Evolutionary conservation across 2,888 invertebrate species (phyloP).

Genomic region (Tipula unca): DNA sequence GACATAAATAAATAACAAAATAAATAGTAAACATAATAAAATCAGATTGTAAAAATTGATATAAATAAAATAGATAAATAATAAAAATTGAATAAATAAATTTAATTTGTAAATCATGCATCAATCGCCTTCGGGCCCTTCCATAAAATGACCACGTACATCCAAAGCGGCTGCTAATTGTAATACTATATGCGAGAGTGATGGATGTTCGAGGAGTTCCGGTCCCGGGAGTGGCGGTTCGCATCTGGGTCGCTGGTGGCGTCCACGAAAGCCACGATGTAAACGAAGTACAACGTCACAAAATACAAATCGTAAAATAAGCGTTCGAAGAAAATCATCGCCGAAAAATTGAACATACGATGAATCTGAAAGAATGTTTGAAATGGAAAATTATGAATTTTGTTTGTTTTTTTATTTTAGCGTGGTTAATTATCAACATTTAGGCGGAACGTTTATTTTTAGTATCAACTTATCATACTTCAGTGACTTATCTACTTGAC

Average conservation of each 20-base stretch:
- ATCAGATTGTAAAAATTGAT: background rate
- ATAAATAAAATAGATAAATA: constrained; percentile 15
- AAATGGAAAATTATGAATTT: background rate
- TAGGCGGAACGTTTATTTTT: no score
- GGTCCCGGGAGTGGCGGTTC: constrained; percentile 80
- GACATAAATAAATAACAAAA: background rate
- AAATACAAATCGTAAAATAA: constrained; percentile 85
- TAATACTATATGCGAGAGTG: constrained; percentile 67
- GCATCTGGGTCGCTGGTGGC: constrained; percentile 77
- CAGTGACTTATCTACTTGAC: no score
- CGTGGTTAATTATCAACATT: background rate
- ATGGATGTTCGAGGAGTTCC: constrained; percentile 77
- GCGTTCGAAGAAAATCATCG: constrained; percentile 85
- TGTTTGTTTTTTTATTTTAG: background rate
- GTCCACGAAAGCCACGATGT: constrained; percentile 76
- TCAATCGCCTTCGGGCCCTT: constrained; percentile 44
- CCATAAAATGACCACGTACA: constrained; percentile 52
- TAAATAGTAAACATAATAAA: background rate
- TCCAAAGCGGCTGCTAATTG: constrained; percentile 78
- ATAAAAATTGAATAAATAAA: background rate
- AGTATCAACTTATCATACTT: no score
- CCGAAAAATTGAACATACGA: constrained; percentile 81
- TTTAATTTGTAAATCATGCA: constrained; percentile 27
- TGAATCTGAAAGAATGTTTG: constrained; percentile 45
- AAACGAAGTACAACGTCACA: constrained; percentile 83